Evolutionary conservation across 1,140 invertebrate genomes (phyloP).

Genomic region (Zeugodacus cucurbitae): DNA sequence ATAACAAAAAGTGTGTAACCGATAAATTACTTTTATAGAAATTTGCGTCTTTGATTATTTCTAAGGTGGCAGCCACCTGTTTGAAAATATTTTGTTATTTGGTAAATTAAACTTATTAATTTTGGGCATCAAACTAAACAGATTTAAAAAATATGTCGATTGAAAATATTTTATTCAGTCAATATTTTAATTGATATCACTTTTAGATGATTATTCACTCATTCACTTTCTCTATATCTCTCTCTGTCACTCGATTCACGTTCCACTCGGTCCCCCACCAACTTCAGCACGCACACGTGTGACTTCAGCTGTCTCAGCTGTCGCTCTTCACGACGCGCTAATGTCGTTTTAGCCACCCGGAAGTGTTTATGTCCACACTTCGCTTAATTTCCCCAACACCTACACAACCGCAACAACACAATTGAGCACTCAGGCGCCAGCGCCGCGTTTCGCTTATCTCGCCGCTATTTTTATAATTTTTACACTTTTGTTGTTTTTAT

Average conservation of each 20-base stretch:
- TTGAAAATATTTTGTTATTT: no score
- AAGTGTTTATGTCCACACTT: conserved; percentile 36
- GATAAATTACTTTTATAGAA: no score
- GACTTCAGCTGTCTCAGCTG: not conserved
- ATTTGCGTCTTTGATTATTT: no score
- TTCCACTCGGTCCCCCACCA: not conserved
- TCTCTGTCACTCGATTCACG: not conserved
- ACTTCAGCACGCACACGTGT: not conserved
- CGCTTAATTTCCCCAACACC: not conserved
- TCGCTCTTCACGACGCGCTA: not conserved
- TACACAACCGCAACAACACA: not conserved
- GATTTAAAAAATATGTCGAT: no score
- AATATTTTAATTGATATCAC: no score
- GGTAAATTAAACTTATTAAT: no score
- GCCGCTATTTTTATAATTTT: not conserved
- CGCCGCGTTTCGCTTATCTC: not conserved
- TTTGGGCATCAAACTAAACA: no score
- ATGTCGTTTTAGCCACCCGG: conserved; percentile 15
- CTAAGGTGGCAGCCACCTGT: no score
- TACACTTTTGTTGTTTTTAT: not conserved
- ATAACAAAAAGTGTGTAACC: no score
- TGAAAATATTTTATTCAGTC: no score
- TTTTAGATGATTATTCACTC: no score
- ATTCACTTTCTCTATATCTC: not conserved
- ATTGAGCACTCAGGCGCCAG: not conserved